A percentile compares a stretch with the other conserved stretches of the same genome.
Conservation (phyloP, 2,113 vertebrate species). For the Orthonyx spaldingii region DNA sequence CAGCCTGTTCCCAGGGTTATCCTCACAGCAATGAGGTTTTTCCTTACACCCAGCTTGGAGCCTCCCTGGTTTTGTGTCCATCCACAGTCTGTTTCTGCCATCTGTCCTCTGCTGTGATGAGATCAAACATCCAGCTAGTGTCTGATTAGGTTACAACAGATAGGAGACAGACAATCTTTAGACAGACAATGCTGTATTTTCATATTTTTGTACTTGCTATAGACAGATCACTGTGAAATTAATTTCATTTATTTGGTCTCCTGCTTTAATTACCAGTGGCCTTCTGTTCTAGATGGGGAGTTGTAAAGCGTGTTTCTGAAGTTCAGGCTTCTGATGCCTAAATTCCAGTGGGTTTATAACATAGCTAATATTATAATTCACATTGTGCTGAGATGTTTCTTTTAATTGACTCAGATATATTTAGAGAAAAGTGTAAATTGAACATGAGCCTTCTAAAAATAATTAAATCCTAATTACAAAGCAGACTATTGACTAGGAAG, state of each 20-base stretch:
- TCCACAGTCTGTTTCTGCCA: background rate
- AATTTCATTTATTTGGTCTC: background rate
- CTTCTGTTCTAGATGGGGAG: background rate
- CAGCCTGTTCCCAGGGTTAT: background rate
- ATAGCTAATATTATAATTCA: background rate
- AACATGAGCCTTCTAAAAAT: background rate
- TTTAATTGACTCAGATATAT: constrained; percentile 23
- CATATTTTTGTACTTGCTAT: background rate
- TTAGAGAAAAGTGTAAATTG: background rate
- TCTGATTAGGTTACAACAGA: background rate
- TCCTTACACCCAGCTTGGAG: background rate
- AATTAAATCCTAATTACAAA: constrained; percentile 39
- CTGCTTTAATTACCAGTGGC: background rate
- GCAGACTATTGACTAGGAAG: background rate
- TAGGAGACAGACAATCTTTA: background rate
- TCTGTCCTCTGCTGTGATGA: background rate
- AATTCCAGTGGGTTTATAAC: background rate
- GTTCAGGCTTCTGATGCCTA: background rate
- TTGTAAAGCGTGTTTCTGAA: background rate
- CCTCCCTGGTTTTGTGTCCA: background rate
- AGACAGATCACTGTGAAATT: background rate
- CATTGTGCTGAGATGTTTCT: background rate
- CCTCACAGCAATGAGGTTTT: background rate
- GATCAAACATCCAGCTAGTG: background rate
- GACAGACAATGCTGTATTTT: background rate